A percentile compares a stretch with the other conserved stretches of the same genome.
Conservation (phyloP, 2,113 vertebrate genomes). For the Cololabis saira region DNA sequence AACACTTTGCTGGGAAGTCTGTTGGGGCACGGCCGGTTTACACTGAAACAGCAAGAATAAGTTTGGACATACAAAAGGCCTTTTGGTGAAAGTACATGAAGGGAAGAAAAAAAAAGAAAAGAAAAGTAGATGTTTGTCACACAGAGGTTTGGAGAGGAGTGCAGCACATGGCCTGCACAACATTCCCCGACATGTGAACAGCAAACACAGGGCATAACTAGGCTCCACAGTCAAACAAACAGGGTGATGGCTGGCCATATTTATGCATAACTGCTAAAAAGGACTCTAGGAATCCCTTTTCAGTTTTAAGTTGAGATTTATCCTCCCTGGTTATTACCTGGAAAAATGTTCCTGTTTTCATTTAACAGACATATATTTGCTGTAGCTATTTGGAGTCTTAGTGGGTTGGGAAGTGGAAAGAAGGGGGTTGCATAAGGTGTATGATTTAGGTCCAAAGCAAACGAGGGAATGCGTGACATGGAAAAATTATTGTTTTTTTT, state of each 20-base stretch:
- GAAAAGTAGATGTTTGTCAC: slow-evolving; percentile 72
- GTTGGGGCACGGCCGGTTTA: slow-evolving; percentile 49
- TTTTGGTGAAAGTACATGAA: slow-evolving; percentile 59
- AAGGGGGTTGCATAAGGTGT: slow-evolving; percentile 38
- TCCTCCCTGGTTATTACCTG: slow-evolving; percentile 42
- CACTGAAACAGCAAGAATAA: slow-evolving; percentile 59
- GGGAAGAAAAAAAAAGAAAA: slow-evolving; percentile 17
- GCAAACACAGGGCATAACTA: slow-evolving; percentile 76
- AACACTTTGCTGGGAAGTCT: slow-evolving; percentile 71
- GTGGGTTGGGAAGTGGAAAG: slow-evolving; percentile 46
- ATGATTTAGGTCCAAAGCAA: slow-evolving; percentile 71
- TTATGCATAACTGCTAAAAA: slow-evolving; percentile 60
- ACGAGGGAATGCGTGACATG: slow-evolving; percentile 68
- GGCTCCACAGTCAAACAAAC: slow-evolving; percentile 78
- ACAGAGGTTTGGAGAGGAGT: slow-evolving; percentile 70
- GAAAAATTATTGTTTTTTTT: slow-evolving; percentile 69
- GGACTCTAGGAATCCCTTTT: slow-evolving; percentile 73
- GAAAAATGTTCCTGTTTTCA: slow-evolving; percentile 69
- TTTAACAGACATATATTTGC: slow-evolving; percentile 73
- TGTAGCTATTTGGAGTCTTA: slow-evolving; percentile 72
- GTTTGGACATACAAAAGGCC: slow-evolving; percentile 51
- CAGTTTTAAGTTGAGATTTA: slow-evolving; percentile 63
- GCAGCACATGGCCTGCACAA: slow-evolving; percentile 70
- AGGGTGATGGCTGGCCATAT: slow-evolving; percentile 49
- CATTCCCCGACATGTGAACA: slow-evolving; percentile 80